Conservation (phyloP, 2,888 invertebrate species). For the Elegia similella region DNA sequence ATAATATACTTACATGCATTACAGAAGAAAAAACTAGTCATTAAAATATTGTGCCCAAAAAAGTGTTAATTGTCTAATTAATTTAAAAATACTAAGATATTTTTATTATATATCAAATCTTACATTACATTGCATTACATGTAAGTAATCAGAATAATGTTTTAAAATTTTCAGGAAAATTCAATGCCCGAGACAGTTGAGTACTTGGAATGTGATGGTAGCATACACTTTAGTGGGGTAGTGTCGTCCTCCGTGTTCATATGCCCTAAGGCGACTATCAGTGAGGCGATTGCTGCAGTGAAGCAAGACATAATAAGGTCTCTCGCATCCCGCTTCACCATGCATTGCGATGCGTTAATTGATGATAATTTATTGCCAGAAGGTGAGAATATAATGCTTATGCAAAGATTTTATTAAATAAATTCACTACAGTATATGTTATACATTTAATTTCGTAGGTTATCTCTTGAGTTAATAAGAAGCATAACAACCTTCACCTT, state of each 20-base stretch:
- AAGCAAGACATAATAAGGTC: constrained; percentile 93
- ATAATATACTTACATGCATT: background rate
- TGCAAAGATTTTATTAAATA: background rate
- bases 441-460: background rate
- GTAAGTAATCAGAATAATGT: too few relatives aligned
- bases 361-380: constrained; percentile 88
- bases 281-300: constrained; percentile 87
- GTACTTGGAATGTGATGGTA: constrained; percentile 83
- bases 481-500: too few relatives aligned
- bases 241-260: constrained; percentile 89
- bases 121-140: too few relatives aligned
- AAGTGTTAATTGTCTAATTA: too few relatives aligned
- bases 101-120: too few relatives aligned
- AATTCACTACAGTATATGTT: background rate
- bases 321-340: constrained; percentile 91
- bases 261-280: constrained; percentile 87
- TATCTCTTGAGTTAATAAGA: too few relatives aligned
- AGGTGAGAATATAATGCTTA: constrained; percentile 64
- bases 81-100: too few relatives aligned
- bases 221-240: constrained; percentile 87
- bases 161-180: constrained; percentile 57
- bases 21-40: background rate
- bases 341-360: constrained; percentile 95
- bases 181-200: constrained; percentile 71
- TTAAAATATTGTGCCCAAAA: too few relatives aligned